phyloP scores from a whole-genome alignment of 2,888 invertebrate species.

The Frankliniella intonsa region DNA sequence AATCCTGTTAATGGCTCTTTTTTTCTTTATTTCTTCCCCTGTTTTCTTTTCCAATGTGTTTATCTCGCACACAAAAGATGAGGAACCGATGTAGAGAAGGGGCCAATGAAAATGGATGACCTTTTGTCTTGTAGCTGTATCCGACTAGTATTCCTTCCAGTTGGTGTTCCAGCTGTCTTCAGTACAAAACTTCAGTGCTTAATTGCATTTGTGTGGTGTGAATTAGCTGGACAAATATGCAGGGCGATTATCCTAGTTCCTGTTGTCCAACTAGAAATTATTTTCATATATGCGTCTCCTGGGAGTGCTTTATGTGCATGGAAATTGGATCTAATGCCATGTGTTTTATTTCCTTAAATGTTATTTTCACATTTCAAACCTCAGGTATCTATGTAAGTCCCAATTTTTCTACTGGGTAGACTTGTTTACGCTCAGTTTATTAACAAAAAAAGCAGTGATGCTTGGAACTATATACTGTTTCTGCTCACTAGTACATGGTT shows the following conservation, averaged over 20 bases:
- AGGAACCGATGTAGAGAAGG: background rate
- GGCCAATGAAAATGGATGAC: slow-evolving; percentile 18
- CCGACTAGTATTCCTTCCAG: background rate
- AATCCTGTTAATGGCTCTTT: slow-evolving; percentile 3
- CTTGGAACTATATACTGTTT: background rate
- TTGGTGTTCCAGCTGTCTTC: slow-evolving; percentile 13
- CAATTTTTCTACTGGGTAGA: slow-evolving; percentile 11
- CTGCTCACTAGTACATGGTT: background rate
- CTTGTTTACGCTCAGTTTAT: background rate
- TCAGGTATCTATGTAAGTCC: slow-evolving; percentile 1
- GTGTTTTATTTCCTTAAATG: background rate
- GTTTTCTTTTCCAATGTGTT: background rate
- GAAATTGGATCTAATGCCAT: background rate
- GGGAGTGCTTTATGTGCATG: background rate
- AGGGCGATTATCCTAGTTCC: background rate
- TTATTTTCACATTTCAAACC: background rate
- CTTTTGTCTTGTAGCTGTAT: background rate
- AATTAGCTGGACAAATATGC: slow-evolving; percentile 15
- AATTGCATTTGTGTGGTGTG: background rate
- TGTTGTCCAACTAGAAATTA: slow-evolving; percentile 18
- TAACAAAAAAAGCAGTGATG: background rate
- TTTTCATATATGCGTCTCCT: background rate
- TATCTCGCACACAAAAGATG: background rate
- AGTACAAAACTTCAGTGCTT: slow-evolving; percentile 17
- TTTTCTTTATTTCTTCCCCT: background rate